Evolutionary conservation across 2,797 vertebrate genomes (phyloP).

Genomic region (Phoeniculus purpureus): DNA sequence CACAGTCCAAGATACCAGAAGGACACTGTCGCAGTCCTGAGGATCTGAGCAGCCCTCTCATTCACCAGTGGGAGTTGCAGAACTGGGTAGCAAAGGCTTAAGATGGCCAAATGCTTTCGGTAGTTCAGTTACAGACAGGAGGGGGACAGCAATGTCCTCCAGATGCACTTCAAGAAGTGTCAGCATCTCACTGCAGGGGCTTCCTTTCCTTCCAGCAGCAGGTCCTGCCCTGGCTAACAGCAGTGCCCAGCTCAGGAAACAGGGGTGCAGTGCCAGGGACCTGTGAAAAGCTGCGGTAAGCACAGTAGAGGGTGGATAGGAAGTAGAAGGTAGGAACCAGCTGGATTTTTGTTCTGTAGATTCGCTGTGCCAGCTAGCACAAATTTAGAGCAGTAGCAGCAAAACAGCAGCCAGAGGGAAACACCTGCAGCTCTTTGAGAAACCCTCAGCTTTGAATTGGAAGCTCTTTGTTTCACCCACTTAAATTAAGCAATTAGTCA

Average conservation of each 20-base stretch:
- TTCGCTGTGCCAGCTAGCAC: neutral
- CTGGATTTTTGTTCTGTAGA: neutral
- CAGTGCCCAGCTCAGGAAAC: neutral
- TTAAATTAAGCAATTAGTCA: conserved; percentile 11
- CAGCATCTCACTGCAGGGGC: neutral
- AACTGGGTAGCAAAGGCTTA: neutral
- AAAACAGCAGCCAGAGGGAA: conserved; percentile 27
- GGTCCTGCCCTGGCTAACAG: neutral
- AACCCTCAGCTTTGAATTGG: neutral
- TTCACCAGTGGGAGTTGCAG: neutral
- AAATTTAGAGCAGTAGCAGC: neutral
- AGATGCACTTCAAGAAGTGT: neutral
- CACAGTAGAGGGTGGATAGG: neutral
- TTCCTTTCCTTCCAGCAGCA: neutral
- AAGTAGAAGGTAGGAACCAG: neutral
- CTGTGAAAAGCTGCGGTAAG: neutral
- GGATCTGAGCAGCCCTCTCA: neutral
- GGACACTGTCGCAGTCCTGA: accelerated
- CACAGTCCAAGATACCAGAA: neutral
- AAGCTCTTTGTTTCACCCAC: neutral
- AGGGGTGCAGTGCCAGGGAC: accelerated
- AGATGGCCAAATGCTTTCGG: neutral
- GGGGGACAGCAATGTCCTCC: neutral
- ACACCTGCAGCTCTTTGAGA: conserved; percentile 47
- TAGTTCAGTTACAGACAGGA: neutral